Percentiles rank a stretch among this genome's conserved stretches.
Conservation (phyloP, 2,113 vertebrate species). For the Agapornis roseicollis region DNA sequence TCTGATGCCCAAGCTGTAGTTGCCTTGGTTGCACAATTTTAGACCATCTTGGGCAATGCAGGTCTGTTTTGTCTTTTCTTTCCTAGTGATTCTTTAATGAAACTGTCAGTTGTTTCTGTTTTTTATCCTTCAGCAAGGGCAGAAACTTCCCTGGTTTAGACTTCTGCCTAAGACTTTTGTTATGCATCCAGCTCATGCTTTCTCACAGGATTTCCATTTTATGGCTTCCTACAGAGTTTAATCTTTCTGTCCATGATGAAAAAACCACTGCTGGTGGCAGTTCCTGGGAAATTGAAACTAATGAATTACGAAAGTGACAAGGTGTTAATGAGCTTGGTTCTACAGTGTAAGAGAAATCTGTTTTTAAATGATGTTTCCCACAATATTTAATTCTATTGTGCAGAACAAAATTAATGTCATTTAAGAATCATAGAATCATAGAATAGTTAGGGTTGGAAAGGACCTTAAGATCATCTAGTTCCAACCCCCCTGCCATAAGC, state of each 20-base stretch:
- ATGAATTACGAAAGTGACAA: neutral
- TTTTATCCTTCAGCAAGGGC: neutral
- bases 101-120: neutral
- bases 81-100: neutral
- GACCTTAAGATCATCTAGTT: too few relatives aligned
- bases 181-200: neutral
- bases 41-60: neutral
- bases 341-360: neutral
- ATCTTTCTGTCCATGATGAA: neutral
- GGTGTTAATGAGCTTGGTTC: constrained; percentile 14
- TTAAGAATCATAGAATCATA: too few relatives aligned
- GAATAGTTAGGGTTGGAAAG: too few relatives aligned
- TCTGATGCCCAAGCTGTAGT: neutral
- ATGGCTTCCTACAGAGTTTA: constrained; percentile 7
- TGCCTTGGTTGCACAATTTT: neutral
- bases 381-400: neutral
- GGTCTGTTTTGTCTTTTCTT: neutral
- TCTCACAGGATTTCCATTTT: neutral
- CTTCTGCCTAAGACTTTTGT: neutral
- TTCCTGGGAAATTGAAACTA: neutral
- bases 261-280: neutral
- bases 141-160: neutral
- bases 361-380: neutral
- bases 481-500: too few relatives aligned
- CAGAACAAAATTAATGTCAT: neutral